A percentile compares a stretch with the other conserved stretches of the same genome.
phyloP scores from a whole-genome alignment of 2,888 invertebrate species.

The Agrotis segetum region DNA sequence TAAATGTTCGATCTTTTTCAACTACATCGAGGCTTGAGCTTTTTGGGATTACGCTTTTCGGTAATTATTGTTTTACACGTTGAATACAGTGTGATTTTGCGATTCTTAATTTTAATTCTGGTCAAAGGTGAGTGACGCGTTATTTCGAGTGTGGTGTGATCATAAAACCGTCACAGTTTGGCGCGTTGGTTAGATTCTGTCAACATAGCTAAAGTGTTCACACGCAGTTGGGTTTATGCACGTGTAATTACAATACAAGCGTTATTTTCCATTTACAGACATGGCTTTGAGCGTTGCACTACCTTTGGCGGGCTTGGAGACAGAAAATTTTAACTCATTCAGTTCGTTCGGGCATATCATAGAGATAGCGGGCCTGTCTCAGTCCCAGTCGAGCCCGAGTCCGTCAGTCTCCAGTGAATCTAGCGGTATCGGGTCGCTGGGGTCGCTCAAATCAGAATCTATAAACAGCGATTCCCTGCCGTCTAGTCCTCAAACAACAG shows the following conservation, averaged over 20 bases:
- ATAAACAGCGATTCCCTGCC: slow-evolving; percentile 87
- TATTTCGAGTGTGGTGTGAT: slow-evolving; percentile 71
- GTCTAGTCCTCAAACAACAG: slow-evolving; percentile 90
- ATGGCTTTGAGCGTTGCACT: slow-evolving; percentile 92
- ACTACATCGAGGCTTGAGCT: slow-evolving; percentile 88
- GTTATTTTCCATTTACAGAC: slow-evolving; percentile 84
- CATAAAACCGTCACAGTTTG: slow-evolving; percentile 78
- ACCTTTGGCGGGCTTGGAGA: slow-evolving; percentile 90
- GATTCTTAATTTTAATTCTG: slow-evolving; percentile 66
- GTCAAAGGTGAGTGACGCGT: slow-evolving; percentile 72
- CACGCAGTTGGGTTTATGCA: slow-evolving; percentile 83
- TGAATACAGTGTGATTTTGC: slow-evolving; percentile 70
- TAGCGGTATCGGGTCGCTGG: slow-evolving; percentile 92
- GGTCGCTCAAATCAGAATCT: slow-evolving; percentile 89
- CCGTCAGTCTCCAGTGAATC: slow-evolving; percentile 92
- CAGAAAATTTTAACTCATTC: slow-evolving; percentile 88
- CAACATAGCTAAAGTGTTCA: slow-evolving; percentile 85
- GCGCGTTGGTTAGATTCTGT: slow-evolving; percentile 88
- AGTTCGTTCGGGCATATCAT: slow-evolving; percentile 88
- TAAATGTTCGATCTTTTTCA: slow-evolving; percentile 90
- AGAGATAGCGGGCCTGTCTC: slow-evolving; percentile 88
- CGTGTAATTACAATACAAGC: slow-evolving; percentile 85
- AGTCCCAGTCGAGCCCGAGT: slow-evolving; percentile 89
- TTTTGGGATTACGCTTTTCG: slow-evolving; percentile 88
- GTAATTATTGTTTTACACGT: slow-evolving; percentile 86